These are phyloP conservation scores for Dendrophyllia cribrosa DNA, from an alignment of 64 coral and sea anemone genomes.

Conservation along the genomic window DNA sequence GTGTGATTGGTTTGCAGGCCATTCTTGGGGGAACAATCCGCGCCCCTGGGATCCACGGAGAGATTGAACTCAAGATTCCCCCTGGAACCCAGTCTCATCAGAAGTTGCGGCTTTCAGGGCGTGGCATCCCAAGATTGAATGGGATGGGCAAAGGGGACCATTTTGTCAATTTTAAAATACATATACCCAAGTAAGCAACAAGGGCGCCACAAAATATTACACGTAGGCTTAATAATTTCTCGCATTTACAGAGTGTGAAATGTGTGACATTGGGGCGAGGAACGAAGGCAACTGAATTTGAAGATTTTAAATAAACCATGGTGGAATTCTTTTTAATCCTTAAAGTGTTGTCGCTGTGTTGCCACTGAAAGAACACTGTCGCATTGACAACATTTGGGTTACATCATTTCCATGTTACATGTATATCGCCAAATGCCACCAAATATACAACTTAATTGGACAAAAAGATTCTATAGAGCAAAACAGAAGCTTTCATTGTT, in stretches of 20 bases:
- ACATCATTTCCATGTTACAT: no score
- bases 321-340: no score
- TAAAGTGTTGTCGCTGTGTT: no score
- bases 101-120: constrained; percentile 77
- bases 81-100: constrained; percentile 98
- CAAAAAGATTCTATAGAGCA: no score
- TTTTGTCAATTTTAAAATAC: constrained; percentile 92
- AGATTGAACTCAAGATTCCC: constrained; percentile 92
- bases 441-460: no score
- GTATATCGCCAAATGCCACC: no score
- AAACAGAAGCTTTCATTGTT: no score
- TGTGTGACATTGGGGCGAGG: no score
- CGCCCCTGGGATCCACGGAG: constrained; percentile 88
- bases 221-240: background rate
- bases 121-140: constrained; percentile 92
- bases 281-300: no score
- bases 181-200: constrained; percentile 93
- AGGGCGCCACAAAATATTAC: background rate
- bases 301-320: no score
- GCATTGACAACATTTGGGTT: no score
- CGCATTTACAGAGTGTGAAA: background rate
- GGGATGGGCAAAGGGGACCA: constrained; percentile 93
- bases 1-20: constrained; percentile 50
- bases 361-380: no score
- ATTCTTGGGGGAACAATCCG: constrained; percentile 87